Percentiles rank a stretch among this genome's conserved stretches.
Conservation (phyloP, 2,113 vertebrate genomes). For the Rhodinocichla rosea region DNA sequence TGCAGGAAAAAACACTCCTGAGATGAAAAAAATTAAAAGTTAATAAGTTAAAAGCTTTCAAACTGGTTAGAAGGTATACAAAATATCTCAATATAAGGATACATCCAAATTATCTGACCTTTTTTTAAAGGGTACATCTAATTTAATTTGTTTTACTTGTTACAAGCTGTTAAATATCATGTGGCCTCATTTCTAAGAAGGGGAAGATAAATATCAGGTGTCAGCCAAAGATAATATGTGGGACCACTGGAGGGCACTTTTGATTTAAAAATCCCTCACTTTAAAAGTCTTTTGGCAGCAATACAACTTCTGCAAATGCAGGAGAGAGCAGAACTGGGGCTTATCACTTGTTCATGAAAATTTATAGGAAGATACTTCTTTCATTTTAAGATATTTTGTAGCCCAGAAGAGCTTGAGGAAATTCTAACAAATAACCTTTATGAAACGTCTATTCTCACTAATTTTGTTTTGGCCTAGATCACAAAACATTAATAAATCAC, state of each 20-base stretch:
- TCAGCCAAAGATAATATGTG: not conserved
- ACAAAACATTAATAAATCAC: not conserved
- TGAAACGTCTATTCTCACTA: not conserved
- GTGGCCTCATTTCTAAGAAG: not conserved
- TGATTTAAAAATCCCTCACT: not conserved
- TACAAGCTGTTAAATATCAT: not conserved
- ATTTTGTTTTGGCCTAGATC: not conserved
- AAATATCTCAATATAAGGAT: not conserved
- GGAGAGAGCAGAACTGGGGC: not conserved
- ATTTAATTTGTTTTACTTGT: not conserved
- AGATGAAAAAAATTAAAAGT: not conserved
- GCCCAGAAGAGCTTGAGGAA: not conserved
- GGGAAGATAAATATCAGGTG: not conserved
- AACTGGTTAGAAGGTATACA: not conserved
- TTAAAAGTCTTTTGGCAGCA: not conserved
- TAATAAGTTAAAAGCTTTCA: not conserved
- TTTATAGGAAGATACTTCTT: not conserved
- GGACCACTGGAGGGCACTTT: constrained; percentile 59
- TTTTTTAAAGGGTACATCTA: not conserved
- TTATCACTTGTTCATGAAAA: not conserved
- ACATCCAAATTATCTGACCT: not conserved
- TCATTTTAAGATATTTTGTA: not conserved
- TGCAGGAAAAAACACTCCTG: not conserved
- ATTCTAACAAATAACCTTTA: not conserved
- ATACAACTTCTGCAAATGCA: not conserved